phyloP scores from a whole-genome alignment of 1,140 invertebrate genomes.

The Lepidurus couesii region DNA sequence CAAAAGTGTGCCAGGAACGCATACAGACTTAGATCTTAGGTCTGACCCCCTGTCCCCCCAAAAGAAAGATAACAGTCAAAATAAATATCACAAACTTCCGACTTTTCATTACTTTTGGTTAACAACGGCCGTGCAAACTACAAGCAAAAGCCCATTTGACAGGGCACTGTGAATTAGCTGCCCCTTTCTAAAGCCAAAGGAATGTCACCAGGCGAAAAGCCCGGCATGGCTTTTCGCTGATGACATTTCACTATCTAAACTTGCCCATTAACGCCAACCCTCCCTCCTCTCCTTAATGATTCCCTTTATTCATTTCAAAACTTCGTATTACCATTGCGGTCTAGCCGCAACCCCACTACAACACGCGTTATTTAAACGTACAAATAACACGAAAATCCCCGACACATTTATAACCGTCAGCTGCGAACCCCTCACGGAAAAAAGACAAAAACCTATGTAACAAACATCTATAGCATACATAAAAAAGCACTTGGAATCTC shows the following conservation, averaged over 20 bases:
- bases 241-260: not conserved
- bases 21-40: not conserved
- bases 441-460: too few relatives aligned
- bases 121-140: too few relatives aligned
- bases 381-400: not conserved
- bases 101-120: too few relatives aligned
- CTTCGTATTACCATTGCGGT: not conserved
- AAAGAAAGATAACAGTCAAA: too few relatives aligned
- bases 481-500: too few relatives aligned
- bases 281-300: not conserved
- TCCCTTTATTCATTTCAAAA: not conserved
- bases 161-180: too few relatives aligned
- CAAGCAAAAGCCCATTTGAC: too few relatives aligned
- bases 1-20: not conserved
- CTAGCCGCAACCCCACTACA: too few relatives aligned
- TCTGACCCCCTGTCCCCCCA: not conserved
- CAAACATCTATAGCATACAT: too few relatives aligned
- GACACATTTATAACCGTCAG: constrained; percentile 10
- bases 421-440: not conserved
- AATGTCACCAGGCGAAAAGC: not conserved
- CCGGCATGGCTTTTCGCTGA: too few relatives aligned
- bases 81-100: too few relatives aligned
- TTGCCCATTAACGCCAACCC: not conserved
- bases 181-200: not conserved
- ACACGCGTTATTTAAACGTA: too few relatives aligned